Base-by-base conservation (phyloP, 2,888 invertebrate species). In the Helleia helle region DNA sequence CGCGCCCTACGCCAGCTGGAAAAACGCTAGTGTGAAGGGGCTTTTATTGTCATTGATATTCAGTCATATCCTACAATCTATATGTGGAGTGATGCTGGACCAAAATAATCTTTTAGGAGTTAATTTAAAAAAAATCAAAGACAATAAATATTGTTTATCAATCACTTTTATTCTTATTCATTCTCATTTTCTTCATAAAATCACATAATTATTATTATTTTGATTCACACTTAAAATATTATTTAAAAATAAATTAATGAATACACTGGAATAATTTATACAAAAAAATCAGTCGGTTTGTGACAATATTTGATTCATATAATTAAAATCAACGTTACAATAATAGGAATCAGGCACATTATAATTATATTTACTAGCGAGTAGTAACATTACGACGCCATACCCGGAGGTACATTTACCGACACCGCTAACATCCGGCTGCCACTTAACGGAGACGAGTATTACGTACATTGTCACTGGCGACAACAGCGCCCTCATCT, bases 291-390 rank as follows among this genome's bases (percentile, higher is more conserved):
- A 83, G 84, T 83, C 84, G 71, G 71, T 77, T 75, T 73, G 70
- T 71, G 84, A 83, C 77, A 71, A 65, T 68, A 75, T 74, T 80
- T 71, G 74, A 77, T 81, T 74, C 79, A 62, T 73, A 74, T 71
- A 73, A 75, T 71, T 73, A 79, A 70, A 74, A 80, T 74, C 68
- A 80, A 75, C 72, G 72, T 68, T 79, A 83, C 66, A 76, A 70
- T 80, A 81, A 77, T 81, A 84, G 83, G 83, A 84, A 83, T 83
- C 83, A 80, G 83, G 79, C 81, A 80, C 77, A 77, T 77, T 72
- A 71, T 65, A 60, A 68, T 62, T 55, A 62, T 74, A 79, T 69
- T 58, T 54, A 65, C 71, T 75, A 77, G 60, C 70, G 70, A 74
- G 71, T 71, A 70, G 65, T 58, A 22, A 22, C 4, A 12, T 31